These are phyloP conservation scores for Drosophila fungiperda DNA, from an alignment of 2,888 invertebrate species.

Conservation along the genomic window DNA sequence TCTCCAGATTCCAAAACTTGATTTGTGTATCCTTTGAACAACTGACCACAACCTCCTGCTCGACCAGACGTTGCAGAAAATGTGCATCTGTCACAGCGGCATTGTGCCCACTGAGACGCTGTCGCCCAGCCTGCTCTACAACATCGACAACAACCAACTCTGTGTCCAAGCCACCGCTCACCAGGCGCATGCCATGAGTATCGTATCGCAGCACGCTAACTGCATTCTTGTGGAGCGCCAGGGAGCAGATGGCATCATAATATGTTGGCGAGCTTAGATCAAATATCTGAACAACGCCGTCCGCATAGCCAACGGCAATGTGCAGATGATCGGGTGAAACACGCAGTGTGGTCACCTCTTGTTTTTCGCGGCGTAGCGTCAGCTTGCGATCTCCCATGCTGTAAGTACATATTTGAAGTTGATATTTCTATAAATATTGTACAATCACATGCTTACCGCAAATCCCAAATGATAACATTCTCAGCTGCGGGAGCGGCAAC, in stretches of 20 bases:
- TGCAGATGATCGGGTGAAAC: constrained; percentile 91
- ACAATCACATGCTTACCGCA: constrained; percentile 88
- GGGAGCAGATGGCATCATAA: constrained; percentile 87
- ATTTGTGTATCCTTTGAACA: constrained; percentile 97
- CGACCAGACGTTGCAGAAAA: constrained; percentile 87
- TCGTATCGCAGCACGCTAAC: constrained; percentile 94
- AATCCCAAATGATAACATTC: constrained; percentile 97
- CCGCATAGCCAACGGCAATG: constrained; percentile 95
- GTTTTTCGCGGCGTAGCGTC: constrained; percentile 92
- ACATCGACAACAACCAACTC: constrained; percentile 98
- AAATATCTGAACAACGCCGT: constrained; percentile 94
- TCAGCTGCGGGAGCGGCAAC: constrained; percentile 97
- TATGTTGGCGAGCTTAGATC: constrained; percentile 89
- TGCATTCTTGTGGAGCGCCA: constrained; percentile 93
- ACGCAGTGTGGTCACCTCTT: constrained; percentile 91
- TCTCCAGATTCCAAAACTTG: constrained; percentile 98
- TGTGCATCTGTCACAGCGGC: constrained; percentile 93
- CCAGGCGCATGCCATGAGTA: constrained; percentile 91
- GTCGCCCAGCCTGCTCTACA: constrained; percentile 95
- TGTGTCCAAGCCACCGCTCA: constrained; percentile 95
- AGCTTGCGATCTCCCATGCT: constrained; percentile 88
- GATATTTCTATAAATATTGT: neutral
- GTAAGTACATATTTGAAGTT: constrained; percentile 10
- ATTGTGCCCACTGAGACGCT: constrained; percentile 96
- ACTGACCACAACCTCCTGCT: constrained; percentile 88